Evolutionary conservation across 2,888 invertebrate species (phyloP).

Genomic region (Sinodicranocentrus sp.): DNA sequence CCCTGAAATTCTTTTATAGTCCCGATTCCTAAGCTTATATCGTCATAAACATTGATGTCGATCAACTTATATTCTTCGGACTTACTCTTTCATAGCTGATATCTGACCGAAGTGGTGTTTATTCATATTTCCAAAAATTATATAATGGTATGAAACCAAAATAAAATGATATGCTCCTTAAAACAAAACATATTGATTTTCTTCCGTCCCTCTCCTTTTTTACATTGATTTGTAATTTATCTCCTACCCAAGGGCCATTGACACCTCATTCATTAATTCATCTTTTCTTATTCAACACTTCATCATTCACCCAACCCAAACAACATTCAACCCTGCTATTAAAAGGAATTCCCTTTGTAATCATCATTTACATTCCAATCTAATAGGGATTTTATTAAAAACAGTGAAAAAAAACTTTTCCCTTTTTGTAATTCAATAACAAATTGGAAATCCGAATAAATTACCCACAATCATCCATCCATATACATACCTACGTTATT

Average conservation of each 20-base stretch:
- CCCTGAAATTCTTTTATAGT: too few relatives aligned
- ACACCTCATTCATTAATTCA: conserved; percentile 9
- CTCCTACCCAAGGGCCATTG: background rate
- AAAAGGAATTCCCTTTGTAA: background rate
- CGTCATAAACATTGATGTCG: too few relatives aligned
- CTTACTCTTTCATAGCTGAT: background rate
- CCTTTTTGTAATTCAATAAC: background rate
- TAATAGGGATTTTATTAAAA: too few relatives aligned
- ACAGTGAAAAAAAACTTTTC: background rate
- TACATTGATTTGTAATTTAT: too few relatives aligned
- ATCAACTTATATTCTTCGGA: conserved; percentile 4
- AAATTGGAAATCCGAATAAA: conserved; percentile 15
- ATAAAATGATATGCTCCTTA: background rate
- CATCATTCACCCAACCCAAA: too few relatives aligned
- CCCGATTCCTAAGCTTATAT: too few relatives aligned
- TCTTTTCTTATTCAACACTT: background rate
- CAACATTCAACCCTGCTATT: background rate
- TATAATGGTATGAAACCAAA: background rate
- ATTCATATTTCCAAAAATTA: background rate
- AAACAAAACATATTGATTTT: too few relatives aligned
- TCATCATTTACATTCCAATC: background rate
- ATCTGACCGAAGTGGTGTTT: background rate
- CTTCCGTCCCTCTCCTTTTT: too few relatives aligned
- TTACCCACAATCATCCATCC: background rate
- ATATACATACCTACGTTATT: background rate